phyloP scores from a whole-genome alignment of 2,888 invertebrate genomes.

The Torymus texanus region DNA sequence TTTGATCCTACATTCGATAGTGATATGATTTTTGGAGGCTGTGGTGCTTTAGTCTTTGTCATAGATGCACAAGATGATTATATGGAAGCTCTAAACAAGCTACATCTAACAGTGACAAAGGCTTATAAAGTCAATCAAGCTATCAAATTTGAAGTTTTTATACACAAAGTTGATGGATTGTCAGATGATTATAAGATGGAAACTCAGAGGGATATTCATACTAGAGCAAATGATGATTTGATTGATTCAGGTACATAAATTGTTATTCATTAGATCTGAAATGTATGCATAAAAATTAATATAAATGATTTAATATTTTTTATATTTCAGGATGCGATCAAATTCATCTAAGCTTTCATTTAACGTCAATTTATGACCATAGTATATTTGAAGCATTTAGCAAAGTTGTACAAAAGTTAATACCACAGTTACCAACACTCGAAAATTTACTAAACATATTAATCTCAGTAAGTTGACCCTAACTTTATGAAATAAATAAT shows the following conservation, averaged over 20 bases:
- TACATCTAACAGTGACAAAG: slow-evolving; percentile 94
- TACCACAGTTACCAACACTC: slow-evolving; percentile 96
- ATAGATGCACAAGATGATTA: slow-evolving; percentile 99
- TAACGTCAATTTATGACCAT: slow-evolving; percentile 99
- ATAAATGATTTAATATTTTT: slow-evolving; percentile 13
- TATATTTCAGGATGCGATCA: slow-evolving; percentile 81
- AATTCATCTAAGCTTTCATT: slow-evolving; percentile 94
- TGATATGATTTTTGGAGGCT: slow-evolving; percentile 96
- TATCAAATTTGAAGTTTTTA: slow-evolving; percentile 98
- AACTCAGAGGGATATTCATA: slow-evolving; percentile 98
- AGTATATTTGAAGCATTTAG: slow-evolving; percentile 99
- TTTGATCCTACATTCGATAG: slow-evolving; percentile 97
- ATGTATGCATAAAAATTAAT: slow-evolving; percentile 1
- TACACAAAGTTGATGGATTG: slow-evolving; percentile 99
- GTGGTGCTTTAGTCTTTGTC: slow-evolving; percentile 98
- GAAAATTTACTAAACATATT: slow-evolving; percentile 98
- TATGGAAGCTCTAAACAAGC: slow-evolving; percentile 93
- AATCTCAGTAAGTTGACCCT: slow-evolving; percentile 87
- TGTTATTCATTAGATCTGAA: not conserved
- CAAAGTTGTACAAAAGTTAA: slow-evolving; percentile 99
- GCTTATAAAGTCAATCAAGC: slow-evolving; percentile 96
- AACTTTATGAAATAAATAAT: not conserved
- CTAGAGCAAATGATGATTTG: slow-evolving; percentile 95
- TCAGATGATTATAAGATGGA: slow-evolving; percentile 99
- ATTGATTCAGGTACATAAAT: slow-evolving; percentile 84